Evolutionary conservation across 2,113 vertebrate genomes (phyloP), one percentile per base, ranked within the genome.

Genomic region (Agelaius tricolor): DNA sequence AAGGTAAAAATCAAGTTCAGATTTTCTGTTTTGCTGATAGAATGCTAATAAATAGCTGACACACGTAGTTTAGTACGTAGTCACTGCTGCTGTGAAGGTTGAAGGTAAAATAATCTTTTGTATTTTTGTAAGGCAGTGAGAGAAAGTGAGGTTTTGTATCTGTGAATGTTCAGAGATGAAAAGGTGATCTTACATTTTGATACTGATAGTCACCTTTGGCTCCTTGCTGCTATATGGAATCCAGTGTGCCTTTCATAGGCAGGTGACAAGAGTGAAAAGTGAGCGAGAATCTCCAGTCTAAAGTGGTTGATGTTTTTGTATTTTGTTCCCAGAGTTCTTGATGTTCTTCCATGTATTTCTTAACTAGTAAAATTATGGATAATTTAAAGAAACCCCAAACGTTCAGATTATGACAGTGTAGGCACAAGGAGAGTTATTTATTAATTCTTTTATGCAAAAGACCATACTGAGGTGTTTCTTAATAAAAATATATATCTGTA

Each of bases 1-100:
- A 99, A 99, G 98, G 99, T 99, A 96, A 98, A 98, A 87, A 67
- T 77, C 63, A 43, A 86, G 35, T 65, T 93, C 21, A 61, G 7
- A 13, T 85, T 62, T 84, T 84, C 35, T 9, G 0, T 74, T 89
- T 55, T 77, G 22, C 23, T 65, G 33, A 41, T 78, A 12, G 4
- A 51, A 2, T 49, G 16, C 46, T 66, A 83, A 30, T 58, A 69
- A 92, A 46, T 20, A 74, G 26, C 67, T 83, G 46, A 22, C 5
- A 22, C 55, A 23, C 6, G 15, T 5, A 30, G 6, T 47, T 15
- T 80, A 61, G 27, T 66, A 31, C 2, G 0, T 66, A 62, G 66
- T 16, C 43, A 35, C 39, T 77, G 57, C 35, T 89, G 20, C 74
- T 37, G 7, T 55, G 47, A 84, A 67, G 43, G 22, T 17, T 65